Base-by-base conservation (phyloP, 2,113 vertebrate genomes). In the Abramis brama region DNA sequence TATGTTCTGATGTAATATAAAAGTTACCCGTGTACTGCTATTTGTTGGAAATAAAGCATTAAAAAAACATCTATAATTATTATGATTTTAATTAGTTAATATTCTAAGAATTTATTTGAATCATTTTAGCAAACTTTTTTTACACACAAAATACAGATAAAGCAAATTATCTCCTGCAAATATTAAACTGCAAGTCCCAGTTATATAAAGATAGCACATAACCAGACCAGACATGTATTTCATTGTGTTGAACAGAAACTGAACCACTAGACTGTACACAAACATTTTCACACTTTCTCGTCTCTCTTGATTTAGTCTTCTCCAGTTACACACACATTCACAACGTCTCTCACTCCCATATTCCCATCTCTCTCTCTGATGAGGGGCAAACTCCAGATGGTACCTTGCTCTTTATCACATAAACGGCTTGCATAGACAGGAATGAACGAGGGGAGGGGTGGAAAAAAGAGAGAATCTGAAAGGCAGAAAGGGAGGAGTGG, bases 351-450 rank as follows among this genome's bases (percentile, higher is more conserved):
- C 23, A 21, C 66, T 70, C 17, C 30, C 7, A 11, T 68, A 33
- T 19, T 27, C 64, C 21, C 23, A 43, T 66, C 15, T 86, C 78
- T 73, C 21, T 88, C 47, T 80, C 55, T 82, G 73, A 85, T 21
- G 21, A 85, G 27, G 74, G 64, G 45, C 27, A 64, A 75, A 62
- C 68, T 86, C 86, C 86, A 87, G 80, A 86, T 87, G 88, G 88
- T 83, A 87, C 27, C 15, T 10, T 85, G 88, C 83, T 79, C 64
- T 78, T 62, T 73, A 62, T 55, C 73, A 78, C 79, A 87, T 79
- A 87, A 85, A 64, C 43, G 86, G 15, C 55, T 60, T 39, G 64
- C 57, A 75, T 79, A 66, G 52, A 57, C n/a, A 86, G 9, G 84
- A 68, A 85, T 55, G 78, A 68, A 79, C 50, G 4, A 79, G 36